Evolutionary conservation across 2,113 vertebrate genomes (phyloP).

Genomic region (Melanerpes aurifrons): DNA sequence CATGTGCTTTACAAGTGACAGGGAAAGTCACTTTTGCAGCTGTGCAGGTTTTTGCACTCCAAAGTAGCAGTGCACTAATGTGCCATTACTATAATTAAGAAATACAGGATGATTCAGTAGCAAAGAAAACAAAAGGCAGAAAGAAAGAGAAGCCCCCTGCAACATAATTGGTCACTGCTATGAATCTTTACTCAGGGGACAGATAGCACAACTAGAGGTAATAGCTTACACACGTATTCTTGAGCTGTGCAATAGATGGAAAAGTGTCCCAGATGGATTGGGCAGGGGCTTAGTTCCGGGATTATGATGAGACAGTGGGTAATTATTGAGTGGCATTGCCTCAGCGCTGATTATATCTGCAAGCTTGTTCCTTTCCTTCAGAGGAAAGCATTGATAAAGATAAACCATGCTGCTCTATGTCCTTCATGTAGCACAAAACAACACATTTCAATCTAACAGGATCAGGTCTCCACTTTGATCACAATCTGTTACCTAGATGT

Average conservation of each 20-base stretch:
- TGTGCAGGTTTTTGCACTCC: constrained; percentile 19
- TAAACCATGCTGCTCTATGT: constrained; percentile 79
- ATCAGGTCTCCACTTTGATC: constrained; percentile 85
- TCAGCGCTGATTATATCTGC: constrained; percentile 89
- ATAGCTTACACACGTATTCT: constrained; percentile 81
- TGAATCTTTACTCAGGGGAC: constrained; percentile 76
- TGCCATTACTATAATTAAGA: constrained; percentile 60
- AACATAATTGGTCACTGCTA: constrained; percentile 81
- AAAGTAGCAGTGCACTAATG: not conserved
- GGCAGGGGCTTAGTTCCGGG: constrained; percentile 94
- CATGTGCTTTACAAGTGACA: not conserved
- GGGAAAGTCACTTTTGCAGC: not conserved
- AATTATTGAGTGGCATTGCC: constrained; percentile 91
- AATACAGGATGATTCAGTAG: constrained; percentile 24
- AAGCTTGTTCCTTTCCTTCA: constrained; percentile 83
- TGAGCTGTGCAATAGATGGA: constrained; percentile 81
- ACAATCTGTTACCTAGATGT: constrained; percentile 87
- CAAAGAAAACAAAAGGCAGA: constrained; percentile 7
- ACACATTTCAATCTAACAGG: constrained; percentile 86
- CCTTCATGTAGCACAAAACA: constrained; percentile 79
- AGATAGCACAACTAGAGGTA: constrained; percentile 77
- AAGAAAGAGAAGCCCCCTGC: constrained; percentile 27
- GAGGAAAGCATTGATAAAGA: constrained; percentile 85
- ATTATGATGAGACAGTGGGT: constrained; percentile 94
- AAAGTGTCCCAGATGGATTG: constrained; percentile 95